Percentiles rank a stretch among this genome's conserved stretches.
phyloP scores from a whole-genome alignment of 1,140 invertebrate species.

The Thalassaphorura encarpata region DNA sequence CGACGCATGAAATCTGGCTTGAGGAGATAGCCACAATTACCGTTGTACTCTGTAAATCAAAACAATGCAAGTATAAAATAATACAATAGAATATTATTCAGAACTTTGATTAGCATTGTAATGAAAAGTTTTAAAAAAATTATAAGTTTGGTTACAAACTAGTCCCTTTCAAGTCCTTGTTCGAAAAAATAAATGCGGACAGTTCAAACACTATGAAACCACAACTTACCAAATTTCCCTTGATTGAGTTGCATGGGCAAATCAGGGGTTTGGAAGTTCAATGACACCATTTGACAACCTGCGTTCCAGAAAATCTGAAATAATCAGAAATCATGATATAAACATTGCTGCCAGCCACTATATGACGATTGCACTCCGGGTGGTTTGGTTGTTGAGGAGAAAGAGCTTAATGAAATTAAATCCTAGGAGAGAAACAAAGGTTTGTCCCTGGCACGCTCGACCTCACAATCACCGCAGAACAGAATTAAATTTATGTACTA shows the following conservation, averaged over 20 bases:
- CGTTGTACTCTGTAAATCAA: conserved; percentile 69
- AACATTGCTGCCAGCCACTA: too few relatives aligned
- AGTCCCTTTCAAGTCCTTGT: conserved; percentile 97
- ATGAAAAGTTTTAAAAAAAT: too few relatives aligned
- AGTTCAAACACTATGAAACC: too few relatives aligned
- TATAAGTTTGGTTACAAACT: conserved; percentile 77
- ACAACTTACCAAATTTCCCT: conserved; percentile 99
- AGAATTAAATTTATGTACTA: too few relatives aligned
- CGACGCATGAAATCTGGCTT: conserved; percentile 99
- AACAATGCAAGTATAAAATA: background rate
- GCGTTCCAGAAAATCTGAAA: conserved; percentile 79
- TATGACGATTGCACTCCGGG: too few relatives aligned
- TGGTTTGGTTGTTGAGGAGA: too few relatives aligned
- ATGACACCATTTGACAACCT: conserved; percentile 92
- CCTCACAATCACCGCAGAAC: too few relatives aligned
- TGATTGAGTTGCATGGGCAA: conserved; percentile 99
- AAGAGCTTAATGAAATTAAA: too few relatives aligned
- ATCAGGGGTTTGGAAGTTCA: conserved; percentile 99
- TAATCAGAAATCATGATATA: conserved; percentile 7
- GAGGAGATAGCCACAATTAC: conserved; percentile 88
- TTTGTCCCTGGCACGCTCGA: too few relatives aligned
- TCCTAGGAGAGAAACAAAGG: too few relatives aligned
- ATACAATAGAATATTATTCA: background rate
- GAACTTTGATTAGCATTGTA: too few relatives aligned
- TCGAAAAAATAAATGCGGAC: conserved; percentile 90